Base-by-base conservation (phyloP, 2,888 invertebrate species). In the Diplolepis rosae region DNA sequence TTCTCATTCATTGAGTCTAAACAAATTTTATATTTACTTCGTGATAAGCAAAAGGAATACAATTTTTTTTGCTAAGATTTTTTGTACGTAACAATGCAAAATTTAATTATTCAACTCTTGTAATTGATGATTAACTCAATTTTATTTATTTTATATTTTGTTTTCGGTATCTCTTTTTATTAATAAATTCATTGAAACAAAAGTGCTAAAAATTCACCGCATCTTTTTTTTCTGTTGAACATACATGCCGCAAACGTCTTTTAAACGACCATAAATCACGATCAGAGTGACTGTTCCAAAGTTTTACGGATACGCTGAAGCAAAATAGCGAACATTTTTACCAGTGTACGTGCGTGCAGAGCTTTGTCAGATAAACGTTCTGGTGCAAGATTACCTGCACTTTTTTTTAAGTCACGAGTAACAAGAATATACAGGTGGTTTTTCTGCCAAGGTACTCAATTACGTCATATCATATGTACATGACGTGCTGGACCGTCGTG, bases 391-490 rank as follows among this genome's bases (percentile, higher is more conserved):
- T 51, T 51, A 39, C n/a, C 32, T 13, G 51, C 27, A 51, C 24
- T 32, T 66, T 66, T 67, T 51, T 66, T 50, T 15, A 51, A 30
- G 50, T 27, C 39, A 52, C 51, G 52, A 67, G 35, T 67, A 67
- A 67, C 32, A 67, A 50, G 51, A 39, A 50, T 67, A 13, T 50
- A 51, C 67, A 67, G 27, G 67, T 61, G 39, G 27, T 50, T n/a
- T 48, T 61, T 35, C n/a, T 61, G n/a, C 61, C 39, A 61, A 6
- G 32, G 35, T 27, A 24, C 54, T 75, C 70, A 72, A 71, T 70
- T 70, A 70, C 70, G 42, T 69, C 35, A 65, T 70, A 70, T 70
- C 65, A 67, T 56, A 65, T 52, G 32, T 54, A 39, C 72, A 65
- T 72, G 66, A 61, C 70, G 70, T 28, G 68, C 51, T 66, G 45